Evolutionary conservation across 2,888 invertebrate genomes (phyloP).

Genomic region (Caenorhabditis sp.): DNA sequence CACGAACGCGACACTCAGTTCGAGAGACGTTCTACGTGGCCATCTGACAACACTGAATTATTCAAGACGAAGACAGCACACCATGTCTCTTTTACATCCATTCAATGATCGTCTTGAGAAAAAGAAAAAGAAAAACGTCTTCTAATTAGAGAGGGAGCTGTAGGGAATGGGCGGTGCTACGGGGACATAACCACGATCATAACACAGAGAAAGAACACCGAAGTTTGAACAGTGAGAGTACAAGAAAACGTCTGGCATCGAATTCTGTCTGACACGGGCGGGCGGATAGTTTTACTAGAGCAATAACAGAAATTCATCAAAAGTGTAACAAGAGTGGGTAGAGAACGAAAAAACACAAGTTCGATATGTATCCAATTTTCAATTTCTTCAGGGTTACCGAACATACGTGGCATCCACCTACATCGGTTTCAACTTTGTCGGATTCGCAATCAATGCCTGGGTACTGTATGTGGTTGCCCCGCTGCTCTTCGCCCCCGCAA

Average conservation of each 20-base stretch:
- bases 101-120: neutral
- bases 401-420: constrained; percentile 81
- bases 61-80: constrained; percentile 3
- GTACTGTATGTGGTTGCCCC: constrained; percentile 81
- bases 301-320: too few species aligned
- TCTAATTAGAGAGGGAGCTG: neutral
- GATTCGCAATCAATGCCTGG: constrained; percentile 80
- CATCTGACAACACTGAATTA: constrained; percentile 33
- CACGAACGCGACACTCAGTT: too few species aligned
- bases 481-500: constrained; percentile 76
- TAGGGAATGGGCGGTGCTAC: too few species aligned
- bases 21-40: constrained; percentile 19
- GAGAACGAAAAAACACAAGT: constrained; percentile 1
- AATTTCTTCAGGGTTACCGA: constrained; percentile 77
- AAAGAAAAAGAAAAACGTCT: too few species aligned
- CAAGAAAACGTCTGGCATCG: too few species aligned
- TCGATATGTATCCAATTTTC: constrained; percentile 8
- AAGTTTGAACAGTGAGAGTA: too few species aligned
- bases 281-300: too few species aligned
- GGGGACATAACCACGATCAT: too few species aligned
- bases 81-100: neutral
- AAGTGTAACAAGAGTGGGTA: too few species aligned
- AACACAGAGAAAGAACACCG: too few species aligned
- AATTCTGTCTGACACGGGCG: too few species aligned
- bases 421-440: constrained; percentile 80